phyloP scores from a whole-genome alignment of 2,888 invertebrate species.

The Norana najaformis region DNA sequence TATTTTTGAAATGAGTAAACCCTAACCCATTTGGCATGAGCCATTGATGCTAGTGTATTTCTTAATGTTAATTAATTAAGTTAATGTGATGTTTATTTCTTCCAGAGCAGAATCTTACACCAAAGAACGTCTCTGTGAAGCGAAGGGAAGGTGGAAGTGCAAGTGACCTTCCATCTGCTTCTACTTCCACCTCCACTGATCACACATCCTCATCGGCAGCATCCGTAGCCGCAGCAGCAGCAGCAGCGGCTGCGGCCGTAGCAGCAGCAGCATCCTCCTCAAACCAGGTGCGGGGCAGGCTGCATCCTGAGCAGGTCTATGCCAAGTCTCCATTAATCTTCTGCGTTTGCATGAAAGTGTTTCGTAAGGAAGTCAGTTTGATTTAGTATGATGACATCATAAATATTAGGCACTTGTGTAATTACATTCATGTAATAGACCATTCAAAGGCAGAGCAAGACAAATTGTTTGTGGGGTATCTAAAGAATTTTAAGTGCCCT shows the following conservation, averaged over 20 bases:
- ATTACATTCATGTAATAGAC: too few species aligned
- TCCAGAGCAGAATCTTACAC: neutral
- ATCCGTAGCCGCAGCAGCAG: neutral
- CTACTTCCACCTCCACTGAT: neutral
- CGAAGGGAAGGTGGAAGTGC: constrained; percentile 6
- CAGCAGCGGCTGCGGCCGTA: neutral
- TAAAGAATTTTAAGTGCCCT: too few species aligned
- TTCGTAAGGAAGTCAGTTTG: neutral
- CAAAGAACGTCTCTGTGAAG: neutral
- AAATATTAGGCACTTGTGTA: neutral
- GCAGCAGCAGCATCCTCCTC: neutral
- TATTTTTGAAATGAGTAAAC: neutral
- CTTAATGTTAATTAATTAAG: neutral
- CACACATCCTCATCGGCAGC: neutral
- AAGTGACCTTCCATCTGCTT: neutral
- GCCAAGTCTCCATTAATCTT: neutral
- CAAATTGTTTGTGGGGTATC: too few species aligned
- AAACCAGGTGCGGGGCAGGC: neutral
- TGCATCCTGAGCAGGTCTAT: neutral
- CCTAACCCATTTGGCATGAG: neutral
- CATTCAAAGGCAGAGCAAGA: too few species aligned
- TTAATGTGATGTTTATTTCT: neutral
- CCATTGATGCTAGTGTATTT: neutral
- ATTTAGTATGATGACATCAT: neutral
- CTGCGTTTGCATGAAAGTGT: neutral